These are phyloP conservation scores for Diplolepis rosae DNA, from an alignment of 2,888 invertebrate genomes.

Conservation along the genomic window DNA sequence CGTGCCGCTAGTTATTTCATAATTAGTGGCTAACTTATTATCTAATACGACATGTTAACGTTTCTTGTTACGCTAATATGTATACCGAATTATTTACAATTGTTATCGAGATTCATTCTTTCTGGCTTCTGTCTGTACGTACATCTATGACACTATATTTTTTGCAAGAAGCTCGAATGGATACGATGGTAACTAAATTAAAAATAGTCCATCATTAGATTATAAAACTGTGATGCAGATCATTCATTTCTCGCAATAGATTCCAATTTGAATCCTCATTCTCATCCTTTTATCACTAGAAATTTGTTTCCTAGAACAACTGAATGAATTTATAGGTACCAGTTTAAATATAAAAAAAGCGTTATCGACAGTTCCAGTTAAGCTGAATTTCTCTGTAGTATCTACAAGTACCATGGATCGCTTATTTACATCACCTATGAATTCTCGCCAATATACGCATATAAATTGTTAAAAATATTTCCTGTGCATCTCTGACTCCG, in stretches of 20 bases:
- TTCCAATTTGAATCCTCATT: conserved; percentile 33
- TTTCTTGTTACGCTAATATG: conserved; percentile 44
- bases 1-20: not conserved
- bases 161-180: conserved; percentile 31
- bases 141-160: not conserved
- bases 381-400: conserved; percentile 54
- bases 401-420: conserved; percentile 66
- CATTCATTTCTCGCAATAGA: not conserved
- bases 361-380: conserved; percentile 65
- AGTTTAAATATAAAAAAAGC: conserved; percentile 54
- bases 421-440: conserved; percentile 66
- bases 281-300: conserved; percentile 47
- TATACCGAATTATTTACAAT: conserved; percentile 61
- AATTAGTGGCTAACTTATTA: conserved; percentile 31
- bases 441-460: conserved; percentile 29
- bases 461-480: conserved; percentile 64
- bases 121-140: not conserved
- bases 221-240: too few species aligned
- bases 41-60: conserved; percentile 44
- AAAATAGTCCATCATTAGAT: not conserved
- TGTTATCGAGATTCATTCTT: conserved; percentile 30
- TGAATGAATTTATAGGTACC: conserved; percentile 45
- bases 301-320: conserved; percentile 39
- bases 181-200: conserved; percentile 4
- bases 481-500: conserved; percentile 38